Conservation (phyloP, 2,888 invertebrate genomes). For the Drosophila fungiperda region DNA sequence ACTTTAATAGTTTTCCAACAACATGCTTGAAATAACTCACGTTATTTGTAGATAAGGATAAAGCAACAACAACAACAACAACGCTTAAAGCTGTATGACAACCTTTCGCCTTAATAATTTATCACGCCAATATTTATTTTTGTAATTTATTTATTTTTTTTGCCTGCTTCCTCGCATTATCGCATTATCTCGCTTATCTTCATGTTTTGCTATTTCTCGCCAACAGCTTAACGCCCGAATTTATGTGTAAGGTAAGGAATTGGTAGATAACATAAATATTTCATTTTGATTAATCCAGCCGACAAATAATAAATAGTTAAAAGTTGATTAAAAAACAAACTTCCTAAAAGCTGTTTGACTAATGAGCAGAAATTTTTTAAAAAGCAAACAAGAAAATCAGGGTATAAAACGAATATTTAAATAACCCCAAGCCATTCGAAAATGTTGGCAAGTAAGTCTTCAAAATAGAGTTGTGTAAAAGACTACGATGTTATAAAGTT, state of each 20-base stretch:
- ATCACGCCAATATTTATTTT: constrained; percentile 62
- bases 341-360: not conserved
- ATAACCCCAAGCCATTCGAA: not conserved
- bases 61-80: constrained; percentile 16
- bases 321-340: not conserved
- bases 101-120: constrained; percentile 65
- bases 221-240: constrained; percentile 47
- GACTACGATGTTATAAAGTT: not conserved
- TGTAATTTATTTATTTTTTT: not conserved
- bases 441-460: not conserved
- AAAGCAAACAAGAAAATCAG: not conserved
- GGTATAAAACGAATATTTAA: not conserved
- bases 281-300: constrained; percentile 8
- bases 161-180: constrained; percentile 30
- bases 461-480: not conserved
- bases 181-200: constrained; percentile 52
- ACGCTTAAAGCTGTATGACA: constrained; percentile 37
- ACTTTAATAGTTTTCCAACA: constrained; percentile 33
- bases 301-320: not conserved
- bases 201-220: constrained; percentile 52
- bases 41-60: constrained; percentile 71
- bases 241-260: constrained; percentile 52
- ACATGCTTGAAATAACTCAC: constrained; percentile 41
- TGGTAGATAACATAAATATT: constrained; percentile 17
- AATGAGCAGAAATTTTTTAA: not conserved